phyloP scores from a whole-genome alignment of 2,113 vertebrate genomes.

The Gila orcuttii region DNA sequence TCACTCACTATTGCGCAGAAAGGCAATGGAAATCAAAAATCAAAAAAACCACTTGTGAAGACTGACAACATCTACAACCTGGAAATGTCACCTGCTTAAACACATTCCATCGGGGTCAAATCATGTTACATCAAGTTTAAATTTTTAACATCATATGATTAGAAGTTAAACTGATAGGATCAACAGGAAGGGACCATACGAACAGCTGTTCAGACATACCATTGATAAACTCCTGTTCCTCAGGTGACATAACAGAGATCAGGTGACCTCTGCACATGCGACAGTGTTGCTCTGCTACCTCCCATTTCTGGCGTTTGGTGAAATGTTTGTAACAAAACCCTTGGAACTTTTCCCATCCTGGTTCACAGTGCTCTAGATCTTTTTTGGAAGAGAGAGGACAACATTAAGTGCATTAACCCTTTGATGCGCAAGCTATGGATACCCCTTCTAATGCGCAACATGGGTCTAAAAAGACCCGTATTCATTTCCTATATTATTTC shows the following conservation, averaged over 20 bases:
- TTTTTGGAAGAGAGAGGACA: slow-evolving; percentile 30
- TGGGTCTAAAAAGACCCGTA: too few species aligned
- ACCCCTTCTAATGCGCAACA: too few species aligned
- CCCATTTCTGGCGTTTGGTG: slow-evolving; percentile 86
- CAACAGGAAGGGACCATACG: not conserved
- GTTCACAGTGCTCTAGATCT: slow-evolving; percentile 83
- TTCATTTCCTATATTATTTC: too few species aligned
- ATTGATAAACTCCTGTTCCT: slow-evolving; percentile 91
- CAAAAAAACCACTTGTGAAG: not conserved
- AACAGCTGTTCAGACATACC: slow-evolving; percentile 70
- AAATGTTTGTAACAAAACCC: slow-evolving; percentile 92
- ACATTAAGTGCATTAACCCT: too few species aligned
- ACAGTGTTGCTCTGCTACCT: slow-evolving; percentile 89
- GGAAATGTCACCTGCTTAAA: not conserved
- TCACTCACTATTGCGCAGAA: not conserved
- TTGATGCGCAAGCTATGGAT: too few species aligned
- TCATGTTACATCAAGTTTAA: not conserved
- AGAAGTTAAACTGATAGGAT: slow-evolving; percentile 16
- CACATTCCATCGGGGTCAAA: not conserved
- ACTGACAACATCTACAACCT: not conserved
- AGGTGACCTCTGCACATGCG: slow-evolving; percentile 83
- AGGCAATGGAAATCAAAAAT: slow-evolving; percentile 5
- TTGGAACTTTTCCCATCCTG: slow-evolving; percentile 89
- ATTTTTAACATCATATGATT: not conserved
- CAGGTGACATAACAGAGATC: slow-evolving; percentile 86